phyloP scores from a whole-genome alignment of 2,797 vertebrate species.

The Gymnoscopelus braueri region DNA sequence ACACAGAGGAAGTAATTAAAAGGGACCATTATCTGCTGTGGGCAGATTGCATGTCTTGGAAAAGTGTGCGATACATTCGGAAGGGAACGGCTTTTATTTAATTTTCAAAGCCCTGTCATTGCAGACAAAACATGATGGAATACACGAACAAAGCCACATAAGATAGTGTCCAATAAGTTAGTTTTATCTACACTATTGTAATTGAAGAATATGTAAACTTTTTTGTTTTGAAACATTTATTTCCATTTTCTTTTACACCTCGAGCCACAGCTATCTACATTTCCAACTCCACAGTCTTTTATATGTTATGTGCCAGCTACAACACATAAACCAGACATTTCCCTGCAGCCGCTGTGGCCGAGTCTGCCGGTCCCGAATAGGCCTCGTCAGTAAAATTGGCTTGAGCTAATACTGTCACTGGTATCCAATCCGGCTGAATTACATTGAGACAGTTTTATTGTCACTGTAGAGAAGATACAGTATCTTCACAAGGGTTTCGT shows the following conservation, averaged over 20 bases:
- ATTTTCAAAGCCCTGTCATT: slow-evolving; percentile 54
- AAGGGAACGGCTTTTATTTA: slow-evolving; percentile 49
- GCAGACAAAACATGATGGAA: slow-evolving; percentile 33
- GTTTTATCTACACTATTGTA: slow-evolving; percentile 16
- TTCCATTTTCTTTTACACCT: slow-evolving; percentile 22
- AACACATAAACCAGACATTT: neutral
- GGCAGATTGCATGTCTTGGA: slow-evolving; percentile 60
- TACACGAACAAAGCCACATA: slow-evolving; percentile 21
- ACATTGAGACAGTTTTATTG: too few species aligned
- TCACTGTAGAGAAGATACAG: too few species aligned
- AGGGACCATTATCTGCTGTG: slow-evolving; percentile 67
- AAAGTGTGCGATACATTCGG: slow-evolving; percentile 53
- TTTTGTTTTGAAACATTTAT: slow-evolving; percentile 14
- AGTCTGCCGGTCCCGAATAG: too few species aligned
- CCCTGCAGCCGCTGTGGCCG: too few species aligned
- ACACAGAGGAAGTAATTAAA: slow-evolving; percentile 76
- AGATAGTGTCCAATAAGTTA: slow-evolving; percentile 4
- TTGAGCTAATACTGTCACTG: too few species aligned
- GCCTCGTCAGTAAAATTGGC: too few species aligned
- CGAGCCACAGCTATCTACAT: slow-evolving; percentile 6
- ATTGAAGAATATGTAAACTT: slow-evolving; percentile 14
- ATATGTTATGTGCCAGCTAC: slow-evolving; percentile 12
- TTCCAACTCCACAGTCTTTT: slow-evolving; percentile 15
- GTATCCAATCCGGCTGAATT: too few species aligned
- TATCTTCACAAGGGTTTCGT: too few species aligned